Conservation (phyloP, 2,113 vertebrate species). For the Collichthys lucidus region DNA sequence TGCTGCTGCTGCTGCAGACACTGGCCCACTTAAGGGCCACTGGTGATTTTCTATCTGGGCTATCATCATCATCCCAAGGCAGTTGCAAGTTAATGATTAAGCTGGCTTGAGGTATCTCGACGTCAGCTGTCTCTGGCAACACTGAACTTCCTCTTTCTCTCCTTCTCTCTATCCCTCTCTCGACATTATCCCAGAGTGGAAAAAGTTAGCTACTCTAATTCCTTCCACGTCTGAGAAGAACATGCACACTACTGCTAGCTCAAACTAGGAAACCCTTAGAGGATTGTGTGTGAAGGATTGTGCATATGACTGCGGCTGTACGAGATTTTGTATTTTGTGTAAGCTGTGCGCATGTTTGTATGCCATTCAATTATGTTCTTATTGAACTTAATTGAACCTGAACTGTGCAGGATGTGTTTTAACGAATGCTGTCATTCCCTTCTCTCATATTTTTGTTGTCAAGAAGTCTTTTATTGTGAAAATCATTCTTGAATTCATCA, state of each 20-base stretch:
- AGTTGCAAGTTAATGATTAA: conserved; percentile 43
- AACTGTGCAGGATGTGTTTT: not conserved
- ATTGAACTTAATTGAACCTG: not conserved
- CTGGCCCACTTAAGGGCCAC: conserved; percentile 63
- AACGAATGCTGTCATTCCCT: not conserved
- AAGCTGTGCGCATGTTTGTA: not conserved
- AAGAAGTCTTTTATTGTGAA: not conserved
- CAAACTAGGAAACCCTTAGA: conserved; percentile 11
- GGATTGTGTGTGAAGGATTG: conserved; percentile 15
- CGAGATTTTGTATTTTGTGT: not conserved
- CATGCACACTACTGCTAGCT: conserved; percentile 31
- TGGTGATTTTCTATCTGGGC: conserved; percentile 57
- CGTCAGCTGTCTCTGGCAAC: conserved; percentile 30
- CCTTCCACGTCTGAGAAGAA: conserved; percentile 16
- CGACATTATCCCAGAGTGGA: not conserved
- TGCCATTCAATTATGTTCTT: not conserved
- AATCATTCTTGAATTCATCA: not conserved
- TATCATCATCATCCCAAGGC: conserved; percentile 57
- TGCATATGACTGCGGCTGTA: conserved; percentile 7
- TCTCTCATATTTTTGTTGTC: not conserved
- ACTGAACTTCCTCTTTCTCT: conserved; percentile 11
- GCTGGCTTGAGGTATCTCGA: conserved; percentile 23
- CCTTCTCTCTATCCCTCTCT: not conserved
- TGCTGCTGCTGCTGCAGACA: conserved; percentile 26
- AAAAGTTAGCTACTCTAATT: conserved; percentile 45